Percentiles rank a stretch among this genome's conserved stretches.
These are phyloP conservation scores for Clinocottus analis DNA, from an alignment of 2,113 vertebrate species.

Conservation along the genomic window DNA sequence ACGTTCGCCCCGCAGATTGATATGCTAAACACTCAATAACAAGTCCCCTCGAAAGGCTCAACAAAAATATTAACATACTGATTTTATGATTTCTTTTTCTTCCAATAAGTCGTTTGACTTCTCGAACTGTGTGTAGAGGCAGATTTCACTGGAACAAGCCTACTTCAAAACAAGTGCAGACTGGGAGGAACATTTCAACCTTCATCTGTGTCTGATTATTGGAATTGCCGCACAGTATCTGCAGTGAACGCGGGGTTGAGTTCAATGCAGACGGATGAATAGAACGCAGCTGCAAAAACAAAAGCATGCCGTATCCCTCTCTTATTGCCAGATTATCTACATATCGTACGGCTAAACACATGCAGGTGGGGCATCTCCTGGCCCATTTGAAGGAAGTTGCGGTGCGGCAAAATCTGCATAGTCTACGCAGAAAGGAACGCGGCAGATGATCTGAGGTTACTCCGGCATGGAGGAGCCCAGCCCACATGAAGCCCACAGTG, in stretches of 20 bases:
- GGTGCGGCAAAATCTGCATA: conserved; percentile 19
- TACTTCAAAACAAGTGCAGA: neutral
- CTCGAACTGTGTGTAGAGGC: neutral
- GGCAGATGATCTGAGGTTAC: conserved; percentile 3
- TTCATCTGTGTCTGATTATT: conserved; percentile 8
- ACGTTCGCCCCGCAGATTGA: neutral
- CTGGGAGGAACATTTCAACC: neutral
- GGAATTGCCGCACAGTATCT: neutral
- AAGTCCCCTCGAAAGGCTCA: neutral
- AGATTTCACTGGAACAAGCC: neutral
- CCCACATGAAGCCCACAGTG: neutral
- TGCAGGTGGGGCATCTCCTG: conserved; percentile 44
- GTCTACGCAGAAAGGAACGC: neutral
- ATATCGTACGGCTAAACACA: neutral
- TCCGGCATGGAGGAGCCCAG: neutral
- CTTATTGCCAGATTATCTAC: conserved; percentile 31
- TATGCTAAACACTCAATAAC: neutral
- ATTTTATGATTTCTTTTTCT: neutral
- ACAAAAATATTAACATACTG: neutral
- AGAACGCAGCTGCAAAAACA: conserved; percentile 38
- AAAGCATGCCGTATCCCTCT: neutral
- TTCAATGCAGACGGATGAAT: neutral
- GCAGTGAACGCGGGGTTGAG: neutral
- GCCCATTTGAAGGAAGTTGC: conserved; percentile 8
- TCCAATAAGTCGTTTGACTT: neutral